Base-by-base conservation (phyloP, 2,113 vertebrate genomes). In the Esox niger region DNA sequence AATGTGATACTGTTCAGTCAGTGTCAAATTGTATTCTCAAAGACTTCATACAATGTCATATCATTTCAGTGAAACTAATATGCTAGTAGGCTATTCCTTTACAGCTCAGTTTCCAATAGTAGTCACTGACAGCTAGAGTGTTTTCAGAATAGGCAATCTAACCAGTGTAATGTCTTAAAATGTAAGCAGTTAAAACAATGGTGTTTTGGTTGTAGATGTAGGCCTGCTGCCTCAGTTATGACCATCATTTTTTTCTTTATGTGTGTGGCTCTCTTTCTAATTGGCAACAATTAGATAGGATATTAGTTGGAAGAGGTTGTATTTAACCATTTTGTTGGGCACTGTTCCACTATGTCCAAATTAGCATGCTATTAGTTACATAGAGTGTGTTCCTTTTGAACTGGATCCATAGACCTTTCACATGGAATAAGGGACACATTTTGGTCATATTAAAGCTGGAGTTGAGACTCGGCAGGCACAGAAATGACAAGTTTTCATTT, bases 291-390 rank as follows among this genome's bases (percentile, higher is more conserved):
- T 66, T 46, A 58, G 62, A 73, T 33, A 47, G 23, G 43, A 31
- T 66, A 61, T 32, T 55, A 25, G 25, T 61, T 70, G 68, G 26
- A 71, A n/a, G 25, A 27, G 6, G 27, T 29, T 59, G 57, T 59
- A 52, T 27, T 30, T 29, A 59, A 13, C 57, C 35, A 43, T 17
- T 31, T 79, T 52, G 76, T 82, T 76, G 47, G 74, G 65, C 62
- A 52, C 64, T 62, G 57, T 68, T 70, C 13, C 31, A 7, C 29
- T 35, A 31, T 35, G 29, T 31, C 38, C 13, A 10, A 43, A 17
- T 15, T 43, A 4, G 38, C 38, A 17, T 15, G 3, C 38, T 43
- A 15, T 43, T 43, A 15, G 11, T 43, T 43, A 43, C 17, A 1
- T 43, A 43, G n/a, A n/a, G 13, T 17, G 13, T 15, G 17, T 17